Evolutionary conservation across 2,797 vertebrate genomes (phyloP).

Genomic region (Thamnophis elegans): DNA sequence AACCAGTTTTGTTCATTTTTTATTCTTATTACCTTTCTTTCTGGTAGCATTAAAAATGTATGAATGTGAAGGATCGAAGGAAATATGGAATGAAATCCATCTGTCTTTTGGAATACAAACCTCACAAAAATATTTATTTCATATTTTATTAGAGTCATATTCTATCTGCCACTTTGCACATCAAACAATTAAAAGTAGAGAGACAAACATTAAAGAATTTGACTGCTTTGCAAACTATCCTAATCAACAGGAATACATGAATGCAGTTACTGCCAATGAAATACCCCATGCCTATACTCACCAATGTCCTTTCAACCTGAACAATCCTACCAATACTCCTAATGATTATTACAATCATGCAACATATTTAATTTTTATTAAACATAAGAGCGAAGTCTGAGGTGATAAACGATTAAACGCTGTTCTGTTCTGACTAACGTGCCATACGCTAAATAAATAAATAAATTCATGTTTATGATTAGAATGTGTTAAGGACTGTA

Average conservation of each 20-base stretch:
- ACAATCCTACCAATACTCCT: background rate
- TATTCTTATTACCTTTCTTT: slow-evolving; percentile 30
- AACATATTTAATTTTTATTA: background rate
- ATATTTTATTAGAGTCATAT: background rate
- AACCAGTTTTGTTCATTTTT: slow-evolving; percentile 29
- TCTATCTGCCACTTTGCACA: background rate
- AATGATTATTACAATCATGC: slow-evolving; percentile 9
- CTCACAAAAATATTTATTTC: background rate
- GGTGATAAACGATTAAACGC: slow-evolving; percentile 11
- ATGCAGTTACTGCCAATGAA: background rate
- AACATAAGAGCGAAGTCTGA: slow-evolving; percentile 15
- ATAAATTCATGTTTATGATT: background rate
- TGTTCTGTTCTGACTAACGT: background rate
- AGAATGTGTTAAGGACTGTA: background rate
- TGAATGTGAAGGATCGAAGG: slow-evolving; percentile 21
- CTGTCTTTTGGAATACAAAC: background rate
- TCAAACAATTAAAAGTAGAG: background rate
- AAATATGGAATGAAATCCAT: slow-evolving; percentile 49
- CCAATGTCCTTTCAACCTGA: background rate
- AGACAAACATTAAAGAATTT: slow-evolving; percentile 3
- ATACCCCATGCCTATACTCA: background rate
- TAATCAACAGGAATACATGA: background rate
- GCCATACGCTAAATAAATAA: too few species aligned
- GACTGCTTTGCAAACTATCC: slow-evolving; percentile 23
- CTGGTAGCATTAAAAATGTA: slow-evolving; percentile 48